phyloP scores from a whole-genome alignment of 2,113 vertebrate species.

The Pongo abelii region DNA sequence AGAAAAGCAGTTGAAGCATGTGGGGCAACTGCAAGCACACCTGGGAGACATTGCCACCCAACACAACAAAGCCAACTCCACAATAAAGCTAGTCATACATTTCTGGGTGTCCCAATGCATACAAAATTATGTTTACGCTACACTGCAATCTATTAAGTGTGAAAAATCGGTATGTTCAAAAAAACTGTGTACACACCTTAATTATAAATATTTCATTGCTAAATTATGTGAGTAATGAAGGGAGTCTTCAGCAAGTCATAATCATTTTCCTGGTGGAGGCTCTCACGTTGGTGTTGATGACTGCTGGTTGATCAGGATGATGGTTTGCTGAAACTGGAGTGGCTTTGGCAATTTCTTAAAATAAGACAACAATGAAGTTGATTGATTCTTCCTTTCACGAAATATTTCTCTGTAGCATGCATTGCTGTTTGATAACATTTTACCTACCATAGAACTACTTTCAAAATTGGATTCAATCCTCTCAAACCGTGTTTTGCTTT shows the following conservation, averaged over 20 bases:
- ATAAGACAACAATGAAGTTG: neutral
- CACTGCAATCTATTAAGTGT: neutral
- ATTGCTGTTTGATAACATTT: neutral
- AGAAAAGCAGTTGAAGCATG: neutral
- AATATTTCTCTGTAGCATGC: neutral
- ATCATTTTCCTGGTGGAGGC: neutral
- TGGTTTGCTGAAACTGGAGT: neutral
- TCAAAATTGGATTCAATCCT: neutral
- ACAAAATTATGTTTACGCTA: neutral
- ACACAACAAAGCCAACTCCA: neutral
- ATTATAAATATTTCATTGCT: neutral
- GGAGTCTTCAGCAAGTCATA: neutral
- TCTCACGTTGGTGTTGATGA: neutral
- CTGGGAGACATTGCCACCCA: neutral
- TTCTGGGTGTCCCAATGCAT: neutral
- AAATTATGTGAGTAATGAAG: neutral
- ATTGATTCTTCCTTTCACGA: neutral
- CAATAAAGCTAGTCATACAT: neutral
- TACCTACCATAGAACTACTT: neutral
- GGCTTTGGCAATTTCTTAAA: neutral
- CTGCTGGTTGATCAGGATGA: neutral
- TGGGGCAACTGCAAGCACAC: neutral
- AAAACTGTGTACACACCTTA: neutral
- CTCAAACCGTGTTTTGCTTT: neutral
- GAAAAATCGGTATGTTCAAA: neutral